Base-by-base conservation (phyloP, 2,113 vertebrate species). In the Seriola dumerili region DNA sequence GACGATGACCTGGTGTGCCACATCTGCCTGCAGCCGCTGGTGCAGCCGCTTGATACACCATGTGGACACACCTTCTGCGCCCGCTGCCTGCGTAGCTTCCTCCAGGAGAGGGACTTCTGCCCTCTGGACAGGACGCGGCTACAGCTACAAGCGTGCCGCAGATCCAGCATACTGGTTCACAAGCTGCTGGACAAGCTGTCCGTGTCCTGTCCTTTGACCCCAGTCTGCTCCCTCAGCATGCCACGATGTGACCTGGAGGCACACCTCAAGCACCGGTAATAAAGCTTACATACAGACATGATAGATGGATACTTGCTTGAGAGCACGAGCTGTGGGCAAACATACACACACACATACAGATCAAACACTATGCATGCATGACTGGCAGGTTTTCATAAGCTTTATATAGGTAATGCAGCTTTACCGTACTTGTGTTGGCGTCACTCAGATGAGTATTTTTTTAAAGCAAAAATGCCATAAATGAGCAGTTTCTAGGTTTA, bases 11-110 rank as follows among this genome's bases (percentile, higher is more conserved):
- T 99, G 81, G 97, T 99, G 90, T 99, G 98, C 95, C 98, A 99
- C 87, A 99, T 99, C 92, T 99, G 98, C 96, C 97, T 99, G 94
- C 98, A 99, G 94, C 98, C 98, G 12, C 96, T 99, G 91, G 92
- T 99, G 91, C 97, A 97, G 95, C 98, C 98, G 0, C 94, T 99
- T 23, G 98, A 99, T 88, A 99, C 98, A 0, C 98, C 98, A 8
- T 99, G 98, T 40, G 98, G 98, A 62, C 98, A 99, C 94, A 99
- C 98, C n/a, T 99, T 99, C 95, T 99, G 98, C 83, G 97, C 95
- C 91, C 98, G 97, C 94, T 99, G 98, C 96, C 96, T 99, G 92
- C 95, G 96, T 66, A 99, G 98, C 95, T 99, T 99, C 92, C 94
- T 99, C 72, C 97, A 98, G 92, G 98, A 99, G 91, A 97, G 97